Evolutionary conservation across 1,140 invertebrate species (phyloP), one percentile per base, ranked within the genome.

Genomic region (Piezodorus guildinii): DNA sequence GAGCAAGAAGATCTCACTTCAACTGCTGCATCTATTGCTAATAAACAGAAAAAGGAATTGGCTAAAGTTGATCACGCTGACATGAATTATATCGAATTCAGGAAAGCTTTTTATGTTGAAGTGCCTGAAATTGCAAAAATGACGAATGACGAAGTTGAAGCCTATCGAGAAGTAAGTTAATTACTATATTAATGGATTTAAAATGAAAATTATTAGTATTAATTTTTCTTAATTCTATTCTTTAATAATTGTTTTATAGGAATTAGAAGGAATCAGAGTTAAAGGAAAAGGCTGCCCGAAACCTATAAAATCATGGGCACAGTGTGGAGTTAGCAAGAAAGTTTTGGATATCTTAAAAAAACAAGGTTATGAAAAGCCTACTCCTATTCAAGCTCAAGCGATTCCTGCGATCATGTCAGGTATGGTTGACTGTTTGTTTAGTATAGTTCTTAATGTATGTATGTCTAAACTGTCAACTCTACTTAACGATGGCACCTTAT

Each of bases 351-450:
- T 93, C 66, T 75, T 99, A 21, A 97, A 95, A 74, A 94, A 90
- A 77, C 77, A 95, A 43, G 83, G 83, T 64, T 99, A 96, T 75
- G 92, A 96, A 69, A 98, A 96, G 76, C 97, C 97, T 4, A 99
- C 97, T 4, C 96, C 97, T 0, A 99, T 99, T 72, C 97, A 99
- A 75, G 85, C 91, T 56, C 96, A 99, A 78, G 95, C 95, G 12
- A 94, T 99, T 74, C 96, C 96, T 27, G 90, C 94, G n/a, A 93
- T 99, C 66, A 98, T 99, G 95, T 95, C 89, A 64, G 89, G 88
- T 69, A 63, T 15, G n/a, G 15, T 49, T 17, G 12, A 39, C 6
- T 39, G 6, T 39, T 10, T 39, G 30, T 30, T 30, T 9, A 30
- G 9, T 30, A 30, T 30, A 5, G 30, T 30, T 30, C 9, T 5